A percentile compares a stretch with the other conserved stretches of the same genome.
Evolutionary conservation across 2,113 vertebrate genomes (phyloP).

Genomic region (Beaufortia kweichowensis): DNA sequence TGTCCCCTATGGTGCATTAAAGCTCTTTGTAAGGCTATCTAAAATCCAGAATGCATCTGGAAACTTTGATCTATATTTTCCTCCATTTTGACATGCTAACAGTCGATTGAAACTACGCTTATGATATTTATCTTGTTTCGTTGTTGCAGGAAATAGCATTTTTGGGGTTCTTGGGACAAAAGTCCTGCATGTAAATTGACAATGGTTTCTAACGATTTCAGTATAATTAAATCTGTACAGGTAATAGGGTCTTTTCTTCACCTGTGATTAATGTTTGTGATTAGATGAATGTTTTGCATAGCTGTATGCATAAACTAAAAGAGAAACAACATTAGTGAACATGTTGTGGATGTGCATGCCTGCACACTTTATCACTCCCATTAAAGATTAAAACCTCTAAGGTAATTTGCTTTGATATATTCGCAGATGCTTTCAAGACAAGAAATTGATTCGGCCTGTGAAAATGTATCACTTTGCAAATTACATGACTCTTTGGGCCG

Average conservation of each 20-base stretch:
- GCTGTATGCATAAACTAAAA: neutral
- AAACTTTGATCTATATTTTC: constrained; percentile 9
- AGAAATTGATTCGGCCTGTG: constrained; percentile 48
- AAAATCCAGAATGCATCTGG: neutral
- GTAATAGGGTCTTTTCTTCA: neutral
- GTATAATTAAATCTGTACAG: no score
- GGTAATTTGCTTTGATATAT: constrained; percentile 54
- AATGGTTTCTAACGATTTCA: no score
- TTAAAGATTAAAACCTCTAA: constrained; percentile 44
- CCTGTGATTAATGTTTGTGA: constrained; percentile 3
- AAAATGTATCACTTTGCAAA: constrained; percentile 47
- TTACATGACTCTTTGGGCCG: constrained; percentile 51
- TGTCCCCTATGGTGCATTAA: constrained; percentile 27
- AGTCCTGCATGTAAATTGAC: no score
- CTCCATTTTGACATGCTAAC: neutral
- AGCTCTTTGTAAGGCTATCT: constrained; percentile 1
- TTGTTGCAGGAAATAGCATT: neutral
- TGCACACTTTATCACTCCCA: constrained; percentile 38
- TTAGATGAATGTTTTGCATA: neutral
- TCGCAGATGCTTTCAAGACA: constrained; percentile 51
- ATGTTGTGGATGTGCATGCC: neutral
- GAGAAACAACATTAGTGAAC: neutral
- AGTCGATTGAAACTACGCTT: neutral
- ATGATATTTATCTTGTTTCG: constrained; percentile 1
- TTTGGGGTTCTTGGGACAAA: neutral